Evolutionary conservation across 2,113 vertebrate genomes (phyloP).

Genomic region (Pluvianellus socialis): DNA sequence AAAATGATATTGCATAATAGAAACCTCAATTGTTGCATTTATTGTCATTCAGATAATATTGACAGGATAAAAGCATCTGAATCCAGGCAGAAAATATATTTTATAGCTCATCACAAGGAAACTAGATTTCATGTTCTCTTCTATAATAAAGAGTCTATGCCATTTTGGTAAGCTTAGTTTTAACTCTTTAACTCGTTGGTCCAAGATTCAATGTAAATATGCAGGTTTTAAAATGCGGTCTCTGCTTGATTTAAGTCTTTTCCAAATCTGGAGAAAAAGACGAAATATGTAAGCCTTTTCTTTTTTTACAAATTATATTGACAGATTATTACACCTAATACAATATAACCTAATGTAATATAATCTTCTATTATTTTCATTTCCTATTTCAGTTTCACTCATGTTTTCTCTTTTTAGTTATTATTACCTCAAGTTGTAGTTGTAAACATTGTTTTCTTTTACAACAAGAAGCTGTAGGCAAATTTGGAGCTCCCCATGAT

Average conservation of each 20-base stretch:
- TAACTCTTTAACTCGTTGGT: not conserved
- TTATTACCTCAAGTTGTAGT: not conserved
- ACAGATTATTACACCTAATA: not conserved
- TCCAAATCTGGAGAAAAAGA: not conserved
- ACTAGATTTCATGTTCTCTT: not conserved
- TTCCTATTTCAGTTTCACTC: not conserved
- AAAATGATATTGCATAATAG: not conserved
- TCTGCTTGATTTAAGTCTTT: not conserved
- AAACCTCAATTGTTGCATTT: not conserved
- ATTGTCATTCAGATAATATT: not conserved
- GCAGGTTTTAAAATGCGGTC: not conserved
- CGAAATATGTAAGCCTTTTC: not conserved
- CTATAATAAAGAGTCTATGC: not conserved
- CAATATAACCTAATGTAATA: not conserved
- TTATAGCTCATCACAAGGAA: not conserved
- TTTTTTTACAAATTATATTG: not conserved
- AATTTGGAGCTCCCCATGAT: not conserved
- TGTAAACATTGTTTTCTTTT: not conserved
- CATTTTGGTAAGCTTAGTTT: not conserved
- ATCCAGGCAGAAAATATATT: not conserved
- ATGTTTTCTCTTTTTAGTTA: not conserved
- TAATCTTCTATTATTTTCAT: not conserved
- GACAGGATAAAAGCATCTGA: not conserved
- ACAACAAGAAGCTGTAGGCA: not conserved
- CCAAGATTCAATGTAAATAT: not conserved